Evolutionary conservation across 1,140 invertebrate species (phyloP).

Genomic region (Drosophila azteca): DNA sequence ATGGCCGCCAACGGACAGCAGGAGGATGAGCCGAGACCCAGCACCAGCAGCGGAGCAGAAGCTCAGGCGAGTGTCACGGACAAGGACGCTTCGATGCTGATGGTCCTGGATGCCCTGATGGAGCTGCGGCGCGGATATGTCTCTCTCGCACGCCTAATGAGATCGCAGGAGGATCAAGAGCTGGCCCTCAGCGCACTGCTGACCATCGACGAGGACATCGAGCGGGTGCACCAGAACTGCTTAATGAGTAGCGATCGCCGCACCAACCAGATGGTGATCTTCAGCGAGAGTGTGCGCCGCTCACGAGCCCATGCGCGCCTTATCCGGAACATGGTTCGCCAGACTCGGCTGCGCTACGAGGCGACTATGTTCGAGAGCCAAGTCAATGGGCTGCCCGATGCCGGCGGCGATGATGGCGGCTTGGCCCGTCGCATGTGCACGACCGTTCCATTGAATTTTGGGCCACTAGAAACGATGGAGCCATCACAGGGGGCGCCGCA

Average conservation of each 20-base stretch:
- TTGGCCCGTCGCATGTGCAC: background rate
- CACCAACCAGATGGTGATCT: background rate
- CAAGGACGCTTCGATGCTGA: background rate
- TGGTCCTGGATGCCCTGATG: slow-evolving; percentile 5
- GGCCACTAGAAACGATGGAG: too few relatives aligned
- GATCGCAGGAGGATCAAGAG: slow-evolving; percentile 1
- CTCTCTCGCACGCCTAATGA: background rate
- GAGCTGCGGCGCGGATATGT: background rate
- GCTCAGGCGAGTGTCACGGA: background rate
- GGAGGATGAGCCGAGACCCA: too few relatives aligned
- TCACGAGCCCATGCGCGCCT: slow-evolving; percentile 5
- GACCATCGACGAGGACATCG: slow-evolving; percentile 13
- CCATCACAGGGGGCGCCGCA: too few relatives aligned
- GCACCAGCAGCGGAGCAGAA: too few relatives aligned
- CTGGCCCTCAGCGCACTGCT: slow-evolving; percentile 5
- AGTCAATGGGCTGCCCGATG: background rate
- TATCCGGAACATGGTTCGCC: slow-evolving; percentile 6
- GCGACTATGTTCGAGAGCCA: background rate
- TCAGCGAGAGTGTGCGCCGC: slow-evolving; percentile 1
- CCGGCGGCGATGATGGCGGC: slow-evolving; percentile 19
- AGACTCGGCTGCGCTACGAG: background rate
- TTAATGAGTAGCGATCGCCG: background rate
- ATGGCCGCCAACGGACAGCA: too few relatives aligned
- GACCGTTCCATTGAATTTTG: too few relatives aligned
- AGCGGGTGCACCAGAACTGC: background rate